Percentiles rank a stretch among this genome's conserved stretches.
phyloP scores from a whole-genome alignment of 2,113 vertebrate genomes.

The Urocolius indicus region DNA sequence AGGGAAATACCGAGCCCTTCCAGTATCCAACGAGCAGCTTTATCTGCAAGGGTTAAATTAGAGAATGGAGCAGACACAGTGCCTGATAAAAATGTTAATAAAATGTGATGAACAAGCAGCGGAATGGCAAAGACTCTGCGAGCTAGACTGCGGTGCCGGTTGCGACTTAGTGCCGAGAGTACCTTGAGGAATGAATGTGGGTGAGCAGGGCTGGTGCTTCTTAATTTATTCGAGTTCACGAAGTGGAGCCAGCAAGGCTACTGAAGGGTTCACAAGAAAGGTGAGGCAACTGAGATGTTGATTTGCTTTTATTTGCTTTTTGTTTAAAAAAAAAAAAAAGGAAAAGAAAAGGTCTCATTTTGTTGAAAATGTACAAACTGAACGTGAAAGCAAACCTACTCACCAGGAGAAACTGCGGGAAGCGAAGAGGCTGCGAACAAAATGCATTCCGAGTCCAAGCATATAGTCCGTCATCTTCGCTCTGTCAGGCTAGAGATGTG shows the following conservation, averaged over 20 bases:
- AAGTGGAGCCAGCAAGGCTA: background rate
- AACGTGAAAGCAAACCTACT: constrained; percentile 62
- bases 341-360: background rate
- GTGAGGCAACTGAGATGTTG: background rate
- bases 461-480: constrained; percentile 67
- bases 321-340: background rate
- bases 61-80: background rate
- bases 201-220: background rate
- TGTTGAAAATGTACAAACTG: background rate
- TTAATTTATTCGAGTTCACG: background rate
- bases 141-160: background rate
- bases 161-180: background rate
- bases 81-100: background rate
- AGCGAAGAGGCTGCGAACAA: constrained; percentile 37
- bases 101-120: background rate
- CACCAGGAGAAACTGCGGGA: constrained; percentile 70
- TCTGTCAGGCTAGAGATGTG: constrained; percentile 2
- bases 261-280: background rate
- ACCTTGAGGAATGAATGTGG: background rate
- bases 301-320: background rate
- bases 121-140: background rate
- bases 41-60: background rate
- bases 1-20: background rate
- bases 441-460: constrained; percentile 48
- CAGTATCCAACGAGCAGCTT: background rate